Evolutionary conservation across 92 coral and sea anemone genomes (phyloP).

Genomic region (Parazoanthus swiftii): DNA sequence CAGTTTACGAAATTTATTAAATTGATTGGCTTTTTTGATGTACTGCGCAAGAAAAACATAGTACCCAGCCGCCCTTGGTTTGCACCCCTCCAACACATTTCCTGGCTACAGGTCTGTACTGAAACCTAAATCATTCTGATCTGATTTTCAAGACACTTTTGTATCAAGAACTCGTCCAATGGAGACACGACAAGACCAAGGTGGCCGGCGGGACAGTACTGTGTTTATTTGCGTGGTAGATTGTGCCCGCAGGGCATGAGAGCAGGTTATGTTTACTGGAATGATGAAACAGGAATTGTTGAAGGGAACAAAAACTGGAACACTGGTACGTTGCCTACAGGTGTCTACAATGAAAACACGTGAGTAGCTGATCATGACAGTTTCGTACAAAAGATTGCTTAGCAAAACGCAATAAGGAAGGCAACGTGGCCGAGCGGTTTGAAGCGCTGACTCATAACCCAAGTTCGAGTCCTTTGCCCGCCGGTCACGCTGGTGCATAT

Average conservation of each 20-base stretch:
- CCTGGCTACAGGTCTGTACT: too few relatives aligned
- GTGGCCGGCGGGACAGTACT: constrained; percentile 52
- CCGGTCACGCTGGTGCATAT: too few relatives aligned
- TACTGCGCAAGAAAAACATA: too few relatives aligned
- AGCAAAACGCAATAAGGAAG: too few relatives aligned
- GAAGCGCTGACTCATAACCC: too few relatives aligned
- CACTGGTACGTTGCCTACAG: constrained; percentile 32
- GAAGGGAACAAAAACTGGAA: constrained; percentile 7
- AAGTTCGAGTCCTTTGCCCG: too few relatives aligned
- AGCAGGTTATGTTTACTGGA: constrained; percentile 34
- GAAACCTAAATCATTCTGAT: neutral
- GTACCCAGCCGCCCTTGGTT: too few relatives aligned
- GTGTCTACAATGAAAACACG: constrained; percentile 37
- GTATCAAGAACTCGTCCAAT: constrained; percentile 7
- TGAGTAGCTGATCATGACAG: neutral
- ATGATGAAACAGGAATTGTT: constrained; percentile 26
- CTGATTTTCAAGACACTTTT: constrained; percentile 4
- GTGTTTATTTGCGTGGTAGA: constrained; percentile 17
- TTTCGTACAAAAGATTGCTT: neutral
- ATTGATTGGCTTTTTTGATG: too few relatives aligned
- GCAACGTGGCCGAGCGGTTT: too few relatives aligned
- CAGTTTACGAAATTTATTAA: too few relatives aligned
- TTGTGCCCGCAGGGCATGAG: constrained; percentile 28
- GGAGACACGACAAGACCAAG: neutral
- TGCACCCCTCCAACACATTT: too few relatives aligned